Evolutionary conservation across 2,888 invertebrate species (phyloP), one percentile per base, ranked within the genome.

Genomic region (Morpho helenor): DNA sequence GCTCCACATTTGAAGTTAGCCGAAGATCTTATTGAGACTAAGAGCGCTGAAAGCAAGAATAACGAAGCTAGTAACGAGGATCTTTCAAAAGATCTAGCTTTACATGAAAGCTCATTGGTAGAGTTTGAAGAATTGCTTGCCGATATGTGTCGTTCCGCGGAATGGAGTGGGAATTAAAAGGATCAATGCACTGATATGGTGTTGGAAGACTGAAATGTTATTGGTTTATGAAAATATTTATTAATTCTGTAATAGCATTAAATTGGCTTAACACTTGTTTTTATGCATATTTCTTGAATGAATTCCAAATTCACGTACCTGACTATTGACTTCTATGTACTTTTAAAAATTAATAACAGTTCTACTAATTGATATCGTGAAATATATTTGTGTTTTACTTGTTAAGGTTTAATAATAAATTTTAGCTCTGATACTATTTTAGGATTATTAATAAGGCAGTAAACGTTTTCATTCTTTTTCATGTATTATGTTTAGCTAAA

Each of bases 81-180:
- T 66, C 89, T 96, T 55, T 93, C 94, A 0, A 92, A 93, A 74
- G 95, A 96, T 74, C 80, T 97, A 62, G 94, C 94, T 66, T 87
- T 92, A 52, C 95, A 95, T 76, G 96, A 96, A 81, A 94, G 93
- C 48, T 94, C 94, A 64, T 91, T 95, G 73, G 85, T 93, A 59
- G 94, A 95, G 68, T 96, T 95, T 82, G 96, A 96, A 73, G 94
- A 94, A 64, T 92, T 96, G 72, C 85, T 96, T 44, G 93, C 94
- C 52, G 93, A 95, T 51, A 91, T 96, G 77, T 94, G 93, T 79
- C 89, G 93, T 69, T 92, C 92, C 49, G 93, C 93, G 0, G 93
- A 93, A 71, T 93, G 93, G 84, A 91, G 92, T 69, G 88, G 84
- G 60, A 86, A 84, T 65, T 85, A 70, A 76, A 57, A 72, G 72